Conservation (phyloP, 2,113 vertebrate species). For the Mionectes macconnelli region DNA sequence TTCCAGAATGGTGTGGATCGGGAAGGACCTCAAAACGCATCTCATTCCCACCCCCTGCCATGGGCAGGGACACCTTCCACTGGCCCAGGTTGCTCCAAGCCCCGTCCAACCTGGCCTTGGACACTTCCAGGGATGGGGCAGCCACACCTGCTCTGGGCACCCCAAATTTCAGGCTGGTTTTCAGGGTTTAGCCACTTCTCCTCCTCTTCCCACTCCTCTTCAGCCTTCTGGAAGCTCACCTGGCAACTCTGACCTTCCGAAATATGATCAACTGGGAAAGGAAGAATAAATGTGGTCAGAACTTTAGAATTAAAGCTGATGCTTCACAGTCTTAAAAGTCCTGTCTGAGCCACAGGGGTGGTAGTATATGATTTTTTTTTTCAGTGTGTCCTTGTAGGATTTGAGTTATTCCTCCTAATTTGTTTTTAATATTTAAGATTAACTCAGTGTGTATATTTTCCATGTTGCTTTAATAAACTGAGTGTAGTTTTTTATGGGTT, state of each 20-base stretch:
- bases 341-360: background rate
- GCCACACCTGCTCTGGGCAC: background rate
- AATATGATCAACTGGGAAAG: accelerated
- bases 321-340: background rate
- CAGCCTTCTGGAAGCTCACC: background rate
- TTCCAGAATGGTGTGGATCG: background rate
- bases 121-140: background rate
- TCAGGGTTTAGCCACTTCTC: background rate
- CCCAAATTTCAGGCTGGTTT: background rate
- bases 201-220: background rate
- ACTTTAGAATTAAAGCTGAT: background rate
- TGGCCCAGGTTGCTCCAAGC: accelerated
- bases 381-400: background rate
- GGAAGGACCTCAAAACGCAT: background rate
- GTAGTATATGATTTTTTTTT: background rate
- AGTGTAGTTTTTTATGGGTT: background rate
- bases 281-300: background rate
- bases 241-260: background rate
- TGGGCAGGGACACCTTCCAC: background rate
- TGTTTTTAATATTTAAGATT: background rate
- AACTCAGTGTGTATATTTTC: background rate
- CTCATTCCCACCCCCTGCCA: background rate
- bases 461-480: background rate
- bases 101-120: accelerated
- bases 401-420: background rate